phyloP scores from a whole-genome alignment of 2,113 vertebrate genomes.

The Panurus biarmicus region DNA sequence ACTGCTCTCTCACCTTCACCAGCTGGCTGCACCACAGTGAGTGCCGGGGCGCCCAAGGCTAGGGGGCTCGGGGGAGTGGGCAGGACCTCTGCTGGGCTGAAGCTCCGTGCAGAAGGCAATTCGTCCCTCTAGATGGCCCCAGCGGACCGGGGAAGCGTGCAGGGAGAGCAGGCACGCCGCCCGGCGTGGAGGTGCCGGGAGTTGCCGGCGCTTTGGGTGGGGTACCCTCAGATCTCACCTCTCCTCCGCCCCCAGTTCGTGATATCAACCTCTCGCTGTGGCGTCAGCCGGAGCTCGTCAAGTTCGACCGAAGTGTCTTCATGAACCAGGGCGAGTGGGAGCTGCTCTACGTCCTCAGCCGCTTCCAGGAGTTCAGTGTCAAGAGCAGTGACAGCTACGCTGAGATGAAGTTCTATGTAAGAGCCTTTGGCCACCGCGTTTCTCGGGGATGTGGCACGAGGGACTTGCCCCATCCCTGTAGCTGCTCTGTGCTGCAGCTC shows the following conservation, averaged over 20 bases:
- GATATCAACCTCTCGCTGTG: constrained; percentile 95
- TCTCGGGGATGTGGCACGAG: neutral
- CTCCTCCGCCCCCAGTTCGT: constrained; percentile 68
- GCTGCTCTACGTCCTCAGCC: constrained; percentile 84
- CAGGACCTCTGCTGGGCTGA: neutral
- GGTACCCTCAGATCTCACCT: neutral
- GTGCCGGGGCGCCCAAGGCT: neutral
- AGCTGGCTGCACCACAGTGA: constrained; percentile 96
- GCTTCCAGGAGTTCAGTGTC: constrained; percentile 84
- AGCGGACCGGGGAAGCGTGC: neutral
- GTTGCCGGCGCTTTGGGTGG: neutral
- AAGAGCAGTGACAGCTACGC: constrained; percentile 80
- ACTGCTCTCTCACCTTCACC: constrained; percentile 95
- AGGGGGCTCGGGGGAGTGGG: neutral
- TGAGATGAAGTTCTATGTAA: constrained; percentile 95
- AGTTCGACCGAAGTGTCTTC: constrained; percentile 85
- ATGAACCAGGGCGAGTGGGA: constrained; percentile 99
- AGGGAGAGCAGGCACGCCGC: neutral
- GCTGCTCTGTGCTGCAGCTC: neutral
- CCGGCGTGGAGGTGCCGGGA: neutral
- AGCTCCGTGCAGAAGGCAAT: neutral
- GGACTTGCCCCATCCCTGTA: neutral
- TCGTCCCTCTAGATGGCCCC: constrained; percentile 42
- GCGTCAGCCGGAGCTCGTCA: constrained; percentile 84
- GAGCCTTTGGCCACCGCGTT: neutral